These are phyloP conservation scores for Actinostola sp. DNA, from an alignment of 92 coral and sea anemone species.

Conservation along the genomic window DNA sequence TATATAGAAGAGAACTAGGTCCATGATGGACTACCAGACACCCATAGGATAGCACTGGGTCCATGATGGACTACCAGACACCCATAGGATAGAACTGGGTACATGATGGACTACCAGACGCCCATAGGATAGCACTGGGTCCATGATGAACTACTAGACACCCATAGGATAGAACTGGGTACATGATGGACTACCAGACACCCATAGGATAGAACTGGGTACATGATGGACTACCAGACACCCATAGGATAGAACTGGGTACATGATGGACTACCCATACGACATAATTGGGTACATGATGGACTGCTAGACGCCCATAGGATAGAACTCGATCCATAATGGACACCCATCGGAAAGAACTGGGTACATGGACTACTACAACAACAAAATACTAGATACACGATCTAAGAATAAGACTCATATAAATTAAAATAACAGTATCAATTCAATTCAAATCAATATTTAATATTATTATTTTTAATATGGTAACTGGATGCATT, in stretches of 20 bases:
- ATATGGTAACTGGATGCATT: too few species aligned
- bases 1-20: too few species aligned
- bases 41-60: too few species aligned
- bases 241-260: neutral
- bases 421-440: neutral
- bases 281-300: neutral
- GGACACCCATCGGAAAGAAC: neutral
- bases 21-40: too few species aligned
- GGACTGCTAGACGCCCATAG: neutral
- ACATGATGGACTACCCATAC: neutral
- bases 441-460: too few species aligned
- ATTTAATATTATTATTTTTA: too few species aligned
- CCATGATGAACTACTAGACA: neutral
- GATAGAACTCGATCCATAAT: neutral
- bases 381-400: neutral
- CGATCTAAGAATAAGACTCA: neutral
- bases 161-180: neutral
- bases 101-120: too few species aligned
- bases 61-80: too few species aligned
- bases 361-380: constrained; percentile 1
- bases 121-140: neutral
- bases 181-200: too few species aligned
- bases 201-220: too few species aligned
- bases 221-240: constrained; percentile 3
- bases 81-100: too few species aligned